Percentiles rank a stretch among this genome's conserved stretches.
phyloP scores from a whole-genome alignment of 1,140 invertebrate species.

The Vanessa atalanta region DNA sequence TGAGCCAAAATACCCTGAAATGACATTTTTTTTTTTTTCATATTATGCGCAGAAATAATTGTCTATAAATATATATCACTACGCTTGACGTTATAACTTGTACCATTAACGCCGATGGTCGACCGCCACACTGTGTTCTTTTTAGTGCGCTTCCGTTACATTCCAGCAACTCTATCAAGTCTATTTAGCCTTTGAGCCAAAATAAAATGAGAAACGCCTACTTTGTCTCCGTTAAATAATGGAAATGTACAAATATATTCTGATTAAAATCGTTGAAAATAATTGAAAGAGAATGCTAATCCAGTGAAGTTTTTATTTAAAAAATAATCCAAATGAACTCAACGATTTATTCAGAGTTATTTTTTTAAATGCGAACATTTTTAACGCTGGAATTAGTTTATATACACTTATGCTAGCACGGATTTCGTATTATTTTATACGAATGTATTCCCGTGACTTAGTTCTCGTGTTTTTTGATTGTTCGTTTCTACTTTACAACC shows the following conservation, averaged over 20 bases:
- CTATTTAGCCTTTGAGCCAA: conserved; percentile 41
- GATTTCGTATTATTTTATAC: too few relatives aligned
- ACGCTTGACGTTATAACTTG: neutral
- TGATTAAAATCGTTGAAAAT: neutral
- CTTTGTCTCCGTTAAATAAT: conserved; percentile 6
- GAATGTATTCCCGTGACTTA: too few relatives aligned
- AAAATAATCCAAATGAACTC: neutral
- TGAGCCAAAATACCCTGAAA: too few relatives aligned
- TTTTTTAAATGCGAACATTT: too few relatives aligned
- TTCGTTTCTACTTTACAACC: too few relatives aligned
- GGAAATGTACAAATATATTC: neutral
- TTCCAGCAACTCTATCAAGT: conserved; percentile 36
- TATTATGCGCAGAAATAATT: too few relatives aligned
- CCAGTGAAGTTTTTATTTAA: neutral
- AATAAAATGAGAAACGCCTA: conserved; percentile 28
- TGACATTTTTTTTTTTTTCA: too few relatives aligned
- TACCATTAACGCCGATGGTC: conserved; percentile 10
- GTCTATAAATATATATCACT: too few relatives aligned
- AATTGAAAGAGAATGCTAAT: neutral
- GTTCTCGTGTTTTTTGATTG: too few relatives aligned
- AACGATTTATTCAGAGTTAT: neutral
- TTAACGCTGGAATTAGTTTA: too few relatives aligned
- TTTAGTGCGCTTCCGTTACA: conserved; percentile 38
- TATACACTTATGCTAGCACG: too few relatives aligned
- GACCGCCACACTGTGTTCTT: conserved; percentile 38